phyloP scores from a whole-genome alignment of 2,797 vertebrate species.

The Pipistrellus pipistrellus region DNA sequence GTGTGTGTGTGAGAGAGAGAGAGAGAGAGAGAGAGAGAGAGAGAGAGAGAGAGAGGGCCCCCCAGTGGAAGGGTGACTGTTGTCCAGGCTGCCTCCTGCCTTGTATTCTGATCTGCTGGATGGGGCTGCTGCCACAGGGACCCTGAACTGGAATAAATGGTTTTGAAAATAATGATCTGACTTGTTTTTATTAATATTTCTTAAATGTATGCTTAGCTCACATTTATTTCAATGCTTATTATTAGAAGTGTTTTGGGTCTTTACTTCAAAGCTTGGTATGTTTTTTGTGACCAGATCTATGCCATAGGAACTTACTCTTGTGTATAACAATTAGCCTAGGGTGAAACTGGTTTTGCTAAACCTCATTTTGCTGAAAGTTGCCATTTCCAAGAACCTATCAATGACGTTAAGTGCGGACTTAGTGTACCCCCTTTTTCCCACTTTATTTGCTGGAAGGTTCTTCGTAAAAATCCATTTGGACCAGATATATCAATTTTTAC shows the following conservation, averaged over 20 bases:
- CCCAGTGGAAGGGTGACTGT: neutral
- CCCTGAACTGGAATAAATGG: neutral
- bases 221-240: neutral
- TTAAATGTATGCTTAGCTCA: neutral
- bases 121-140: neutral
- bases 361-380: neutral
- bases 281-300: neutral
- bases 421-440: neutral
- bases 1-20: no score
- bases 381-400: neutral
- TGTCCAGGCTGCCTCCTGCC: neutral
- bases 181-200: neutral
- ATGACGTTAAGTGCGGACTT: neutral
- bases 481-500: neutral
- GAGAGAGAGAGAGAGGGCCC: neutral
- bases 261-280: neutral
- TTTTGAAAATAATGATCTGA: neutral
- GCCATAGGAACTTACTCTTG: neutral
- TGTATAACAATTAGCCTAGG: neutral
- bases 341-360: neutral
- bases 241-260: neutral
- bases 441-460: neutral
- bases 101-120: neutral
- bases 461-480: neutral
- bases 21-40: no score